phyloP scores from a whole-genome alignment of 2,113 vertebrate species.

The Benitochromis conjunctus region DNA sequence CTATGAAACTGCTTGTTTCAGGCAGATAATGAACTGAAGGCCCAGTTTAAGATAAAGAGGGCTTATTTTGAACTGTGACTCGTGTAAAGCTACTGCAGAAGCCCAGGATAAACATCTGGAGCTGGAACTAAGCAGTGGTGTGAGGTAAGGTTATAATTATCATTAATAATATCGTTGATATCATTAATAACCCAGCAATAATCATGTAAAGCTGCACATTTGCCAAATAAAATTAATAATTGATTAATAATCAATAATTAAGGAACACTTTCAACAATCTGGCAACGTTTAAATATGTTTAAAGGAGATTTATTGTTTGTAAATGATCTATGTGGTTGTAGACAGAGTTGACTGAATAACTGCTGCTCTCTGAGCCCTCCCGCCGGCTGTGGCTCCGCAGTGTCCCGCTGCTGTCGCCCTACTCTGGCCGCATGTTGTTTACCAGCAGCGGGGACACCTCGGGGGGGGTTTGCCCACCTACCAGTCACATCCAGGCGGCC shows the following conservation, averaged over 20 bases:
- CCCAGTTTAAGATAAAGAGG: background rate
- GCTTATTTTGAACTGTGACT: background rate
- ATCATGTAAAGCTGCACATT: background rate
- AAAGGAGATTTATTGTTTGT: background rate
- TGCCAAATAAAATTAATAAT: too few relatives aligned
- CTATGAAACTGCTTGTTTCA: background rate
- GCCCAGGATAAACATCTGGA: background rate
- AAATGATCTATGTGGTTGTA: background rate
- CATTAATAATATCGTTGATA: too few relatives aligned
- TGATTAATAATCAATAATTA: background rate
- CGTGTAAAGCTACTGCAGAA: background rate
- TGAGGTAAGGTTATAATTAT: background rate
- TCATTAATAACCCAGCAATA: background rate
- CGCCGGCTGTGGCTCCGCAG: background rate
- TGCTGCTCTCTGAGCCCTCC: background rate
- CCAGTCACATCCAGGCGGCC: constrained; percentile 42
- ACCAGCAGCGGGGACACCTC: constrained; percentile 9
- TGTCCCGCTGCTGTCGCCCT: background rate
- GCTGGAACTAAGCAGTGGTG: background rate
- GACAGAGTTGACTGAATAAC: background rate
- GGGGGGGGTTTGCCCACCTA: background rate
- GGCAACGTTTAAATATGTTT: background rate
- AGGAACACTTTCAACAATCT: background rate
- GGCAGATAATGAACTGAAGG: background rate
- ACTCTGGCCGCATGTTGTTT: constrained; percentile 24